Base-by-base conservation (phyloP, 2,888 invertebrate species). In the Clunio marinus region DNA sequence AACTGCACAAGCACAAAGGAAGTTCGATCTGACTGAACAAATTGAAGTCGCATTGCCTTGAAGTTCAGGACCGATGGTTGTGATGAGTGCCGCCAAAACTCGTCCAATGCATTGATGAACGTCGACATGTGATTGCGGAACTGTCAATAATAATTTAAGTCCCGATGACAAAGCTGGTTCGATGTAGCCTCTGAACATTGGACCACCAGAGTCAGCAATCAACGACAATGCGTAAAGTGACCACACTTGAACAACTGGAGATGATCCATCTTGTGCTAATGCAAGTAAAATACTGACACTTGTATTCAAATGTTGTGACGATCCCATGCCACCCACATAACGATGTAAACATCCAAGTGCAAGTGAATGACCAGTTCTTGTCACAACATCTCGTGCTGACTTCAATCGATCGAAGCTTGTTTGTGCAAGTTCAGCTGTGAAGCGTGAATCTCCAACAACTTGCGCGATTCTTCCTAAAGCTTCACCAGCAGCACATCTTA, bases 201-300 rank as follows among this genome's bases (percentile, higher is more conserved):
- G 98, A 0, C 99, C 99, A 1, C 98, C 96, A 0, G 97, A 96
- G 79, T 98, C 97, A 2, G 96, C 96, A 70, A 99, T 91, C 71
- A 98, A 83, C 0, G 96, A 92, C 24, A 99, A 80, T 0, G 98
- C 96, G 80, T 98, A 96, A 13, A 99, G 81, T 0, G 98, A 91
- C 98, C 98, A 99, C 32, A 96, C 92, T 84, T 98, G 98, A n/a
- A 97, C 92, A 70, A 95, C 90, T 0, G 95, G 92, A 27, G 95
- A 92, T 0, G 93, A 88, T 68, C 88, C 86, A 77, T 98, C 98
- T 79, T 97, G 96, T 1, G 96, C 95, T 37, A 98, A 80, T 1
- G 97, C 96, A 20, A 98, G 81, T 57, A 99, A 78, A 75, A 98
- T 95, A 41, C 95, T 95, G 73, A 99, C 91, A 76, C 95, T 96